phyloP scores from a whole-genome alignment of 2,888 invertebrate genomes.

The Heliconius ethilla region DNA sequence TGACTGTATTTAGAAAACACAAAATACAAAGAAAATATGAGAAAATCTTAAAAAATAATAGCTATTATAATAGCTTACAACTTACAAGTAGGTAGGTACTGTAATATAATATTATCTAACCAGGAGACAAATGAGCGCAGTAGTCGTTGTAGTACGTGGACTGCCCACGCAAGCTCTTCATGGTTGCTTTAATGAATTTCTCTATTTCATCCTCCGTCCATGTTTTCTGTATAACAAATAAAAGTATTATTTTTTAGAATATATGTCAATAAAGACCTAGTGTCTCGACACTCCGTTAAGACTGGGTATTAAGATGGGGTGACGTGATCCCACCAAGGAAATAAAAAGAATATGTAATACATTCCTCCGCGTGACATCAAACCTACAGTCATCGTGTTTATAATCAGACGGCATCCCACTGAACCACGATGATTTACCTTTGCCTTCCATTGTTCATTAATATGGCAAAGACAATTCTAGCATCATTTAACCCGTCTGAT shows the following conservation, averaged over 20 bases:
- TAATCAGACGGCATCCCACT: too few relatives aligned
- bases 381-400: too few relatives aligned
- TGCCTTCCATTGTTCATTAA: too few relatives aligned
- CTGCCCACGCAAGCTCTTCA: constrained; percentile 72
- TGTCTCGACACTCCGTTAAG: background rate
- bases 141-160: constrained; percentile 73
- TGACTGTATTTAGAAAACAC: background rate
- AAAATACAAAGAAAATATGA: background rate
- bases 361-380: too few relatives aligned
- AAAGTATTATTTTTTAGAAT: background rate
- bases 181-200: constrained; percentile 66
- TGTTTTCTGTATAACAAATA: constrained; percentile 56
- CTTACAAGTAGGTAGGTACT: background rate
- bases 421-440: too few relatives aligned
- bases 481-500: too few relatives aligned
- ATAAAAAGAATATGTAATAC: too few relatives aligned
- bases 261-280: background rate
- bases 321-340: too few relatives aligned
- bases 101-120: constrained; percentile 45
- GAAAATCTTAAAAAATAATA: background rate
- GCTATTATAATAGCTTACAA: background rate
- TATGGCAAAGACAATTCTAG: too few relatives aligned
- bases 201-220: constrained; percentile 71
- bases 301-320: too few relatives aligned
- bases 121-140: constrained; percentile 65